Evolutionary conservation across 2,888 invertebrate species (phyloP).

Genomic region (Heliconius charithonia): DNA sequence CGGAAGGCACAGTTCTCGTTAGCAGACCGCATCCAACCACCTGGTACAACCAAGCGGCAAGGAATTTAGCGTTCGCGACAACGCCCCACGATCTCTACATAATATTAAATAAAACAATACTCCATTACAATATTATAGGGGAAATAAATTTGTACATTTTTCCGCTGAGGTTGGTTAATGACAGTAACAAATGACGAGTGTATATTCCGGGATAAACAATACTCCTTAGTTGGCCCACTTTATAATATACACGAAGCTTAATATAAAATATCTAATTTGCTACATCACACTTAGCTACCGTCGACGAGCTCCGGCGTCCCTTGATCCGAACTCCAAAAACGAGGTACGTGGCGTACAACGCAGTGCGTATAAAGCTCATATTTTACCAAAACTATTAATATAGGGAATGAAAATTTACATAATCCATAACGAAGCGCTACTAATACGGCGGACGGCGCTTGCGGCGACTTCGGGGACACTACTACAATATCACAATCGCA

Average conservation of each 20-base stretch:
- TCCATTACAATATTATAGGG: conserved; percentile 14
- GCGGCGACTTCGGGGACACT: not conserved
- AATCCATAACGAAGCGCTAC: conserved; percentile 8
- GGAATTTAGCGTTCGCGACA: not conserved
- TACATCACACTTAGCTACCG: conserved; percentile 22
- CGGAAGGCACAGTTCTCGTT: conserved; percentile 76
- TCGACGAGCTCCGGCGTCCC: conserved; percentile 3
- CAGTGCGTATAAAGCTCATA: conserved; percentile 25
- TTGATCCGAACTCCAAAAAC: not conserved
- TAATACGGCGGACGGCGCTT: conserved; percentile 30
- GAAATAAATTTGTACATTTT: conserved; percentile 23
- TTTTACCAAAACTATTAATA: conserved; percentile 20
- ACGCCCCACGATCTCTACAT: conserved; percentile 5
- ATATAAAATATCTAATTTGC: conserved; percentile 13
- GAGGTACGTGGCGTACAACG: not conserved
- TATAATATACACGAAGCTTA: conserved; percentile 24
- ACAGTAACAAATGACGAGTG: conserved; percentile 14
- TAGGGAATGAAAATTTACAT: conserved; percentile 26
- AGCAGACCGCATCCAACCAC: conserved; percentile 30
- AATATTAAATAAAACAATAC: conserved; percentile 13
- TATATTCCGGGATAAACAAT: not conserved
- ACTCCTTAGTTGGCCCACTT: conserved; percentile 20
- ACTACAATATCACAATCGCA: conserved; percentile 25
- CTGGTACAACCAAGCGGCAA: not conserved
- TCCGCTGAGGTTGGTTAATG: not conserved